Percentiles rank a stretch among this genome's conserved stretches.
Conservation (phyloP, 1,140 invertebrate genomes). For the Antheraea pernyi region DNA sequence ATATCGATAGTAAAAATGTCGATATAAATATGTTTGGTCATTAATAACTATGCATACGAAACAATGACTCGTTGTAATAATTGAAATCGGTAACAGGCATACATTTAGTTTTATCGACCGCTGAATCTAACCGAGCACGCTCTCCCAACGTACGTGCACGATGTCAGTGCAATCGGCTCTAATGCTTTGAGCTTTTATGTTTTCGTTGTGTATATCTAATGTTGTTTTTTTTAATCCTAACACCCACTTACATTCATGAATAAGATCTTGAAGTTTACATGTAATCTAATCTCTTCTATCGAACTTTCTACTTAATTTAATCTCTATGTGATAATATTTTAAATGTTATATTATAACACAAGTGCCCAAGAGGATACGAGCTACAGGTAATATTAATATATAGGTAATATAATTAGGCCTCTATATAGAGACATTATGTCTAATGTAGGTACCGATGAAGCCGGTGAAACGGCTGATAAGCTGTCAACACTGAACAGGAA, state of each 20-base stretch:
- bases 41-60: too few species aligned
- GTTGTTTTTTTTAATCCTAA: not conserved
- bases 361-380: too few species aligned
- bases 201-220: not conserved
- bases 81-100: not conserved
- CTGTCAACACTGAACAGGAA: slow-evolving; percentile 92
- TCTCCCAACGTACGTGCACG: not conserved
- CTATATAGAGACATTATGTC: not conserved
- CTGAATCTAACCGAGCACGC: not conserved
- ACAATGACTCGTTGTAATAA: too few species aligned
- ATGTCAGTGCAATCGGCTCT: slow-evolving; percentile 18
- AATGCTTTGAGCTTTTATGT: slow-evolving; percentile 30
- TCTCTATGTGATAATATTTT: too few species aligned
- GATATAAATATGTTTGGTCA: too few species aligned
- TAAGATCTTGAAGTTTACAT: too few species aligned
- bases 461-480: slow-evolving; percentile 93
- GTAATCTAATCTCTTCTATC: too few species aligned
- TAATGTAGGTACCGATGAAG: slow-evolving; percentile 83
- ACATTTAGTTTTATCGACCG: not conserved
- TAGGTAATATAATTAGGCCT: too few species aligned
- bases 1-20: too few species aligned
- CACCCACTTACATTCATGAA: not conserved
- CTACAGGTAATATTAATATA: too few species aligned
- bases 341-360: too few species aligned
- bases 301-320: too few species aligned